Percentiles rank a stretch among this genome's conserved stretches.
These are phyloP conservation scores for Eulimnadia texana DNA, from an alignment of 1,140 invertebrate genomes.

Conservation along the genomic window DNA sequence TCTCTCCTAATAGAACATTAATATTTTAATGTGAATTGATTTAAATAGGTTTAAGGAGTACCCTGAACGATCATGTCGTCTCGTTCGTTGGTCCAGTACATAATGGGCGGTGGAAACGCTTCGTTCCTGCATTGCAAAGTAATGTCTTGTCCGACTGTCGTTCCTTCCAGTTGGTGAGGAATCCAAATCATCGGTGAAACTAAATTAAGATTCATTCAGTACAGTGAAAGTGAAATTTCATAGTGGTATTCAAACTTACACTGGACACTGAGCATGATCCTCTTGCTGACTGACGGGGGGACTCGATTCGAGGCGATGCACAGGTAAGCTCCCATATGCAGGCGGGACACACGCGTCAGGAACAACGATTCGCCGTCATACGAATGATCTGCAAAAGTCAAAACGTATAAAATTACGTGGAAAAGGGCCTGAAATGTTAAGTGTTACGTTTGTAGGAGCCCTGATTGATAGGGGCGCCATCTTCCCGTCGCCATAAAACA, in stretches of 20 bases:
- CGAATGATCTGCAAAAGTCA: slow-evolving; percentile 26
- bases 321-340: slow-evolving; percentile 48
- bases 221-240: not conserved
- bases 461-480: slow-evolving; percentile 47
- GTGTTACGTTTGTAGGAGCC: slow-evolving; percentile 28
- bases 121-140: slow-evolving; percentile 9
- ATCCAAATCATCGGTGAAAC: slow-evolving; percentile 81
- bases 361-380: slow-evolving; percentile 36
- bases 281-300: slow-evolving; percentile 60
- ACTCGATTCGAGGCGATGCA: slow-evolving; percentile 68
- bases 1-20: slow-evolving; percentile 1
- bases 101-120: slow-evolving; percentile 10
- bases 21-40: too few relatives aligned
- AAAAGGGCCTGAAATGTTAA: too few relatives aligned
- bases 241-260: slow-evolving; percentile 44
- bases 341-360: slow-evolving; percentile 39
- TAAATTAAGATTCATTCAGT: slow-evolving; percentile 34
- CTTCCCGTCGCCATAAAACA: slow-evolving; percentile 69
- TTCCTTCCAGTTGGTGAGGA: slow-evolving; percentile 38
- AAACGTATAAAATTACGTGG: not conserved
- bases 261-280: slow-evolving; percentile 55
- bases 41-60: too few relatives aligned
- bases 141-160: slow-evolving; percentile 9
- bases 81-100: slow-evolving; percentile 13
- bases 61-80: slow-evolving; percentile 11